These are phyloP conservation scores for Forbesichthys agassizii DNA, from an alignment of 2,113 vertebrate genomes.

Conservation along the genomic window DNA sequence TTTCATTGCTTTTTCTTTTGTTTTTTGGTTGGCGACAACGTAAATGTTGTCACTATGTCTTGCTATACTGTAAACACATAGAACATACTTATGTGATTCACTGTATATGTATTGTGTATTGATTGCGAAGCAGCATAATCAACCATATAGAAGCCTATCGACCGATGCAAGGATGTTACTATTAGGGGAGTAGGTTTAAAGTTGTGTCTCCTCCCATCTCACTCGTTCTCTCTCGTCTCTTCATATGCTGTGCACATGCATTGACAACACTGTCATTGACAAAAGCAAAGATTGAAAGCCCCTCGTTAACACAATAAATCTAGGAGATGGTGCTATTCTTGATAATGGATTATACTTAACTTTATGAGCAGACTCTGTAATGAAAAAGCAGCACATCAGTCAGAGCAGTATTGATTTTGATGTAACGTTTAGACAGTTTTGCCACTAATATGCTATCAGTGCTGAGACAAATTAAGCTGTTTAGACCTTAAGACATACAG, in stretches of 20 bases:
- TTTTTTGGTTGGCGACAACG: neutral
- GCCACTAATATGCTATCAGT: conserved; percentile 26
- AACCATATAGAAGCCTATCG: conserved; percentile 40
- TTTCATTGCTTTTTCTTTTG: neutral
- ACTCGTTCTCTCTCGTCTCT: neutral
- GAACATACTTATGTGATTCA: no score
- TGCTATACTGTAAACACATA: no score
- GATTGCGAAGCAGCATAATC: conserved; percentile 16
- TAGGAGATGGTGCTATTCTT: conserved; percentile 45
- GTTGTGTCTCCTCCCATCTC: conserved; percentile 46
- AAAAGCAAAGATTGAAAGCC: conserved; percentile 38
- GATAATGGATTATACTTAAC: conserved; percentile 64
- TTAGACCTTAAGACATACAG: conserved; percentile 27
- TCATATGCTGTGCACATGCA: conserved; percentile 18
- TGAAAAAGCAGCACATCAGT: conserved; percentile 57
- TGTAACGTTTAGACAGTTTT: conserved; percentile 43
- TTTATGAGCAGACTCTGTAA: conserved; percentile 52
- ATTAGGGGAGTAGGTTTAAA: conserved; percentile 6
- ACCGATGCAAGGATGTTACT: conserved; percentile 29
- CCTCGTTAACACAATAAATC: conserved; percentile 50
- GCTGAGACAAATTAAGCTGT: conserved; percentile 36
- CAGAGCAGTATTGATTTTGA: conserved; percentile 60
- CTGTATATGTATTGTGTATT: no score
- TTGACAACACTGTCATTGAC: conserved; percentile 44
- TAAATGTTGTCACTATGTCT: no score